phyloP scores from a whole-genome alignment of 2,888 invertebrate species.

The Cenopis cana region DNA sequence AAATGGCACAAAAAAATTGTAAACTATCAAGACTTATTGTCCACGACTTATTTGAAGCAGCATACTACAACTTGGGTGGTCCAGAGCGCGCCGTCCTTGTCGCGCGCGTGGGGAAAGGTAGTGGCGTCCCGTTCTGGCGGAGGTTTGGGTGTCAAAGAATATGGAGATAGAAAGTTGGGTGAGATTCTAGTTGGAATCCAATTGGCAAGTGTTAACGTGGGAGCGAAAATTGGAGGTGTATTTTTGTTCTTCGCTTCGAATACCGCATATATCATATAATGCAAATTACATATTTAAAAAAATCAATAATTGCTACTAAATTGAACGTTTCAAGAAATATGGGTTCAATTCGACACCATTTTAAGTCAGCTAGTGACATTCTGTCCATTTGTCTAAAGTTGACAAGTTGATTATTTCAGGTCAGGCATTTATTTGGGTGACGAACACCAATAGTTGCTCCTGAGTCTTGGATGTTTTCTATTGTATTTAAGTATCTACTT shows the following conservation, averaged over 20 bases:
- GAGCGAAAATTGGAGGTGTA: not conserved
- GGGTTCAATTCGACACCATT: too few relatives aligned
- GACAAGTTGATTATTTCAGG: too few relatives aligned
- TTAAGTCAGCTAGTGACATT: too few relatives aligned
- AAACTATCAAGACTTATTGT: conserved; percentile 71
- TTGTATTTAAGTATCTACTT: too few relatives aligned
- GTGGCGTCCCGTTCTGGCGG: conserved; percentile 46
- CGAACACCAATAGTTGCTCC: too few relatives aligned
- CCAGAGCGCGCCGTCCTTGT: conserved; percentile 56
- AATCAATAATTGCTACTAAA: not conserved
- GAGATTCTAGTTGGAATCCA: conserved; percentile 8
- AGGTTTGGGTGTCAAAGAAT: conserved; percentile 49
- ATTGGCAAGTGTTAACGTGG: not conserved
- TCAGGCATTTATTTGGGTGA: too few relatives aligned
- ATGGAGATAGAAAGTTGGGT: conserved; percentile 23
- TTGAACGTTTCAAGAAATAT: too few relatives aligned
- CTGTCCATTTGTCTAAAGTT: too few relatives aligned
- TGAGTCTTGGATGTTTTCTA: too few relatives aligned
- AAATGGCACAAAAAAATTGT: conserved; percentile 50
- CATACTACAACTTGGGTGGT: conserved; percentile 80
- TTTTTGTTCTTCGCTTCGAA: not conserved
- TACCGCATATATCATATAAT: not conserved
- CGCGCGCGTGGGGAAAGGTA: conserved; percentile 44
- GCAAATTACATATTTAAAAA: not conserved
- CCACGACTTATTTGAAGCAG: conserved; percentile 63